phyloP scores from a whole-genome alignment of 2,113 vertebrate species.

The Pelmatolapia mariae region DNA sequence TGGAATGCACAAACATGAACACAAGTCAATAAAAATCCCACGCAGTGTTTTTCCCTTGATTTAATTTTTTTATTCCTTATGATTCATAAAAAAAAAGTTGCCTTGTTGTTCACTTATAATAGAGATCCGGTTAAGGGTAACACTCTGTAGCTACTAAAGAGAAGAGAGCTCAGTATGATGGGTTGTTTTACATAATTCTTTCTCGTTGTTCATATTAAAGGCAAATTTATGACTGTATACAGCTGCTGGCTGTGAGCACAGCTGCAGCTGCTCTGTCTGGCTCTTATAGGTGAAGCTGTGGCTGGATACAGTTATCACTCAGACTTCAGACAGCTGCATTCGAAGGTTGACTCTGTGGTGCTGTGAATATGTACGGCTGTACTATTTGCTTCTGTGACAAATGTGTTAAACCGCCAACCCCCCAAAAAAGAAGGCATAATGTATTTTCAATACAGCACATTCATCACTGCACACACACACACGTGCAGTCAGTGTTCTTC shows the following conservation, averaged over 20 bases:
- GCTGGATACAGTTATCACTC: not conserved
- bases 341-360: not conserved
- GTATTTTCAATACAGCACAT: not conserved
- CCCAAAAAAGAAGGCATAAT: not conserved
- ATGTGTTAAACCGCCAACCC: not conserved
- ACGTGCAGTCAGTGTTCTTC: not conserved
- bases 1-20: not conserved
- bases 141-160: not conserved
- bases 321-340: not conserved
- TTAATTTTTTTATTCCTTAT: not conserved
- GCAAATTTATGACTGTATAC: not conserved
- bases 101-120: not conserved
- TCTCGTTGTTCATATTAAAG: not conserved
- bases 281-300: not conserved
- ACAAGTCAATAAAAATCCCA: not conserved
- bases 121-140: not conserved
- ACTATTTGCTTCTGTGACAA: not conserved
- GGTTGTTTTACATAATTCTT: not conserved
- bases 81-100: not conserved
- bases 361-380: not conserved
- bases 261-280: not conserved
- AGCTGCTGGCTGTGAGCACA: not conserved
- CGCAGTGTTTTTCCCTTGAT: not conserved
- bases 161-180: not conserved
- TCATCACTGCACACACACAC: not conserved